Conservation (phyloP, 2,113 vertebrate genomes). For the Rhodinocichla rosea region DNA sequence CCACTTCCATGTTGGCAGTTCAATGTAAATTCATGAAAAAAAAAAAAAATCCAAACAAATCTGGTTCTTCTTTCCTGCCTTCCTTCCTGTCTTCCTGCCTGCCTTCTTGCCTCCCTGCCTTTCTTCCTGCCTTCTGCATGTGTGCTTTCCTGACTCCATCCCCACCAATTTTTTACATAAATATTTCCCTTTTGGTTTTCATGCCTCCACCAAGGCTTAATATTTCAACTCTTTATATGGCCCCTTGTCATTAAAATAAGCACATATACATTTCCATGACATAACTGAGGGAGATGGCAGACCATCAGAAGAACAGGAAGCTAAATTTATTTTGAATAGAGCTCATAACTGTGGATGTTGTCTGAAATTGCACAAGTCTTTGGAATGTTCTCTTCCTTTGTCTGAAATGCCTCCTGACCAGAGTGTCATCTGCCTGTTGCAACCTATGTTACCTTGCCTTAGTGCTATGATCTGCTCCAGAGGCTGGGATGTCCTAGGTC, state of each 20-base stretch:
- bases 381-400: background rate
- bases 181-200: constrained; percentile 28
- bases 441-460: background rate
- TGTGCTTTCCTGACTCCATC: background rate
- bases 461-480: background rate
- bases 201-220: background rate
- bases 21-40: background rate
- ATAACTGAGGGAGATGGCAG: background rate
- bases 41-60: background rate
- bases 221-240: background rate
- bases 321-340: background rate
- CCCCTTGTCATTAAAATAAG: background rate
- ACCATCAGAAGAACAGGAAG: background rate
- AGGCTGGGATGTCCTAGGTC: background rate
- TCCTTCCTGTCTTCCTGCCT: background rate
- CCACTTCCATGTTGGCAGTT: background rate
- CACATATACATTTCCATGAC: background rate
- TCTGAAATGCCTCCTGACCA: background rate
- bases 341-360: background rate
- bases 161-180: background rate
- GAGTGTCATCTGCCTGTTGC: background rate
- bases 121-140: background rate
- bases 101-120: background rate
- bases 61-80: background rate
- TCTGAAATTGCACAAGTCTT: background rate